These are phyloP conservation scores for Drosophila leonis DNA, from an alignment of 2,888 invertebrate species.

Conservation along the genomic window DNA sequence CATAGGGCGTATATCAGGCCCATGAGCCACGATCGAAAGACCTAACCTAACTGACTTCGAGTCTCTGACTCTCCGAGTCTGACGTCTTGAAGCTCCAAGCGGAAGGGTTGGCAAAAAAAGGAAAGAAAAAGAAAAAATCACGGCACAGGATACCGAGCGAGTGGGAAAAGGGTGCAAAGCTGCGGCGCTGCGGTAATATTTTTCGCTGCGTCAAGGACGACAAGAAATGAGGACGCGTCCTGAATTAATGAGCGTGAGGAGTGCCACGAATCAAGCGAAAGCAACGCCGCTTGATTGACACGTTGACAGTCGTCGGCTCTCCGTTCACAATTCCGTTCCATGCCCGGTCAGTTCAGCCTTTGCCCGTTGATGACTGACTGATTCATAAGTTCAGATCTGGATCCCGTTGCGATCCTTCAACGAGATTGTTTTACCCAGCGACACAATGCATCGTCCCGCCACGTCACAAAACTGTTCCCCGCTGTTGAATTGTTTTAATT, in stretches of 20 bases:
- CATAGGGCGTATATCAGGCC: constrained; percentile 38
- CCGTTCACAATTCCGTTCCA: constrained; percentile 7
- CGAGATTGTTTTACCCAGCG: constrained; percentile 50
- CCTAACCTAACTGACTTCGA: constrained; percentile 9
- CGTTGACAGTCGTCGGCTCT: constrained; percentile 77
- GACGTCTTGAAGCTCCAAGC: constrained; percentile 53
- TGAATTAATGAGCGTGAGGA: constrained; percentile 63
- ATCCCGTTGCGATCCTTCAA: constrained; percentile 81
- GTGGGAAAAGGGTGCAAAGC: constrained; percentile 51
- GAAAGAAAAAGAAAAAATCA: neutral
- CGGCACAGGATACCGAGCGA: constrained; percentile 6
- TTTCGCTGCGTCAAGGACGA: constrained; percentile 51
- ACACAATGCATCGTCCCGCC: constrained; percentile 27
- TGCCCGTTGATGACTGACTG: constrained; percentile 7
- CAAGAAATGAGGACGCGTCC: constrained; percentile 60
- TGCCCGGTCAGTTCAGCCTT: constrained; percentile 43
- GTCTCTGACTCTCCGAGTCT: neutral
- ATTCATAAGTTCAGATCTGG: constrained; percentile 44
- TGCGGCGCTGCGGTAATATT: constrained; percentile 43
- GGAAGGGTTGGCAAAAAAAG: constrained; percentile 26
- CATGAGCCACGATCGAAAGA: constrained; percentile 33
- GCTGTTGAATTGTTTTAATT: constrained; percentile 65
- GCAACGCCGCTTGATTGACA: constrained; percentile 78
- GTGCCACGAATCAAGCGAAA: constrained; percentile 28
- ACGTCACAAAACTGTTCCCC: constrained; percentile 35